Evolutionary conservation across 2,113 vertebrate genomes (phyloP), one percentile per base, ranked within the genome.

Genomic region (Terrapene triunguis): DNA sequence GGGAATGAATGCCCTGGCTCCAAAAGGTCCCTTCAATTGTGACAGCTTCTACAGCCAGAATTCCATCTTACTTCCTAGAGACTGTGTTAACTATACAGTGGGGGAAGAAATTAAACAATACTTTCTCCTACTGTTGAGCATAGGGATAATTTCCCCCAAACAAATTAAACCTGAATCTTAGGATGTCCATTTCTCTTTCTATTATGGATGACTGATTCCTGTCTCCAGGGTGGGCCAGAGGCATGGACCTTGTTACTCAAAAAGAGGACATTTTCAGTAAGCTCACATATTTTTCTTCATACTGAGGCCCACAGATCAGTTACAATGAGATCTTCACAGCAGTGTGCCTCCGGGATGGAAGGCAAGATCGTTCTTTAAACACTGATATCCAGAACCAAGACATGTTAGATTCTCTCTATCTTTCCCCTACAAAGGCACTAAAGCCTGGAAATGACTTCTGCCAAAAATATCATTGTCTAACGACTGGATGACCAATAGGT

Each of bases 181-280:
- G 89, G n/a, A 47, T 80, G 35, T 78, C 48, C 35, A 4, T 80
- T 94, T 69, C 84, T 3, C n/a, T 17, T 65, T 19, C 65, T 85
- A 6, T 80, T 91, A 51, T 53, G 91, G 76, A 86, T 14, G 47
- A 91, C 27, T 5, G 47, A 91, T 51, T 5, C 16, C 48, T 8
- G 3, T 38, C 76, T 53, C 84, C 76, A 81, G 51, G n/a, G 4
- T 17, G 69, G 87, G 25, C 54, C 62, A 84, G 42, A 83, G n/a
- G 7, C 17, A n/a, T n/a, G 35, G 35, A 32, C 17, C 2, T 69
- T 17, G 21, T 0, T 4, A 29, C 5, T 53, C 0, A 0, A 82
- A 0, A 2, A 92, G 84, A 80, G 54, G 1, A 35, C 79, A n/a
- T 57, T 62, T 57, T 87, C 48, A 42, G 54, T 78, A 48, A 0